Base-by-base conservation (phyloP, 2,888 invertebrate genomes). In the Platypus cylindrus region DNA sequence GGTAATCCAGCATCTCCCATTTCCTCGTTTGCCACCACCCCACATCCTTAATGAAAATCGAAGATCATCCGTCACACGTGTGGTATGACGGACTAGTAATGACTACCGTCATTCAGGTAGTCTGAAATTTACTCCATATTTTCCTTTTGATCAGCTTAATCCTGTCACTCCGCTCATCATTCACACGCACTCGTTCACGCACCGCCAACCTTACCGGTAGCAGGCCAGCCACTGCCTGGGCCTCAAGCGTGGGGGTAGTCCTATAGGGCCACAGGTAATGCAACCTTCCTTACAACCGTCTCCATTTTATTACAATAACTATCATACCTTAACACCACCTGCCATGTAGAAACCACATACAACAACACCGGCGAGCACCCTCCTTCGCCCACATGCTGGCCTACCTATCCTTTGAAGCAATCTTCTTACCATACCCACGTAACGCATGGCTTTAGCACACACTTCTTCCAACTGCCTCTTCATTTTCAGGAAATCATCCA, bases 331-430 rank as follows among this genome's bases (percentile, higher is more conserved):
- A 24, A 24, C 12, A 24, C 29, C 2, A 2, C 2, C 12, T 4
- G 5, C 40, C 40, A 43, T 12, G 36, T 23, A 11, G 40, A 27
- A 1, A 38, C 38, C 1, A 17, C 43, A 18, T 43, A 43, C 8
- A 38, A 16, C 3, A 43, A n/a, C 5, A 34, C 34, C 7, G 1
- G 29, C 20, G 12, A 37, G 31, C 8, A 36, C 17, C 23, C 13
- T 24, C 17, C 34, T 37, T 22, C 36, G 36, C 16, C 24, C n/a
- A 14, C 27, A 22, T 1, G 17, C 12, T 12, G 38, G 36, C 2
- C 38, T 40, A 12, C 26, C 16, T 18, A 36, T 29, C 17, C 36
- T 41, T 1, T 32, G 32, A 13, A 38, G 7, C 9, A 39, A 9
- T 14, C 8, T 16, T 8, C 9, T 3, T 5, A 34, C 18, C 4